A percentile compares a stretch with the other conserved stretches of the same genome.
Evolutionary conservation across 2,113 vertebrate species (phyloP).

Genomic region (Ceuthmochares aereus): DNA sequence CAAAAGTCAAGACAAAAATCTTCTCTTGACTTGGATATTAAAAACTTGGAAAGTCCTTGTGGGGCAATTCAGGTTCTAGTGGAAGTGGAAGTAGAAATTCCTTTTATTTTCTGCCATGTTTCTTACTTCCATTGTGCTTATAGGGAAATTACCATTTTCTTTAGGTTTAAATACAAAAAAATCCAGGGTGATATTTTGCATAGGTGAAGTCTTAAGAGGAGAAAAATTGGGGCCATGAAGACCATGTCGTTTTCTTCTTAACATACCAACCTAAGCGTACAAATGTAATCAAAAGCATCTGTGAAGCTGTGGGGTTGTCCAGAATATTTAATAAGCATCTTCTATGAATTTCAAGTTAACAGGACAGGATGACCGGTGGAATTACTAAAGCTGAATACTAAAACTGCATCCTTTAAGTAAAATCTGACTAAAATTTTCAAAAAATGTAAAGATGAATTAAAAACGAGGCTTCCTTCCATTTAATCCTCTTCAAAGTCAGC

Average conservation of each 20-base stretch:
- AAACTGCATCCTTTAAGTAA: background rate
- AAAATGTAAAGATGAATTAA: background rate
- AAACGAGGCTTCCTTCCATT: background rate
- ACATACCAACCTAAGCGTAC: background rate
- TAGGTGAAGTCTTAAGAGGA: background rate
- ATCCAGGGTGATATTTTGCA: background rate
- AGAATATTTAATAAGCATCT: background rate
- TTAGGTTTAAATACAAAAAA: background rate
- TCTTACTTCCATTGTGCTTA: background rate
- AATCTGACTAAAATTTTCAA: background rate
- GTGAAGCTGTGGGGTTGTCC: background rate
- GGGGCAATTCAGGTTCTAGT: background rate
- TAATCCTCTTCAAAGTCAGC: background rate
- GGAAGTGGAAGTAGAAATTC: background rate
- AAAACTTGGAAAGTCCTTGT: background rate
- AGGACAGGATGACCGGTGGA: background rate
- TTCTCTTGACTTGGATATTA: background rate
- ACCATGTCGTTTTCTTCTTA: background rate
- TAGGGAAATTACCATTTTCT: background rate
- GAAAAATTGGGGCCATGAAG: background rate
- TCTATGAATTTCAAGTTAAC: background rate
- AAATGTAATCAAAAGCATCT: background rate
- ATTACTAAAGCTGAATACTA: background rate
- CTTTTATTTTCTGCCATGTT: background rate
- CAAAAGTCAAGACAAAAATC: background rate